Conservation (phyloP, 2,888 invertebrate genomes). For the Lepeophtheirus nordmannii region DNA sequence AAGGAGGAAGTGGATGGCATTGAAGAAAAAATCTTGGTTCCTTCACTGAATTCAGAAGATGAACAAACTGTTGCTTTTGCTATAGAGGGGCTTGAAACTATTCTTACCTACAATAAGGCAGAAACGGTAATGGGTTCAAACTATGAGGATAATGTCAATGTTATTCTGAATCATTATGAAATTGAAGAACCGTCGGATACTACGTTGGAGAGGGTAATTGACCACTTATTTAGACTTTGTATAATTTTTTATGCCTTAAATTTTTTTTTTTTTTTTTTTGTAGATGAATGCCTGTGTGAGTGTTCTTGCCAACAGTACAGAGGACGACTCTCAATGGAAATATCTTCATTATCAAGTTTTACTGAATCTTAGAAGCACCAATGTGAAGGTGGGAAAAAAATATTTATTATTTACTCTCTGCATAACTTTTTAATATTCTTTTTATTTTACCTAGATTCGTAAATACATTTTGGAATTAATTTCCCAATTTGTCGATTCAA, state of each 20-base stretch:
- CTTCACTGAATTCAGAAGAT: background rate
- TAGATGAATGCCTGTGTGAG: constrained; percentile 7
- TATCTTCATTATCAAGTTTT: constrained; percentile 22
- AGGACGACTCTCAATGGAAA: constrained; percentile 24
- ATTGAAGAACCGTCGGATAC: background rate
- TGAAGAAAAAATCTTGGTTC: background rate
- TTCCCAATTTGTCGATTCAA: constrained; percentile 8
- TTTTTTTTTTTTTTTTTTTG: background rate
- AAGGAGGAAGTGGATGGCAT: constrained; percentile 7
- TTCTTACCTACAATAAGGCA: constrained; percentile 5
- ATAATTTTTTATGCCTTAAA: background rate
- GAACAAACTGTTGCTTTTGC: background rate
- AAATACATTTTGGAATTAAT: background rate
- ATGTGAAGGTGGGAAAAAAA: background rate
- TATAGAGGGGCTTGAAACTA: background rate
- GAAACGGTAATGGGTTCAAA: constrained; percentile 12
- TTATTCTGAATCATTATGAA: constrained; percentile 1
- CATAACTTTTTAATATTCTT: background rate
- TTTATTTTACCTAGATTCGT: constrained; percentile 9
- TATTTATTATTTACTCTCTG: background rate
- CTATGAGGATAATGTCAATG: constrained; percentile 20
- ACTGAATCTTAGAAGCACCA: background rate
- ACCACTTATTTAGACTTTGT: background rate
- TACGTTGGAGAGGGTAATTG: background rate
- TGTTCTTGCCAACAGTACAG: constrained; percentile 7